Percentiles rank a stretch among this genome's conserved stretches.
These are phyloP conservation scores for Coccyzus lansbergi DNA, from an alignment of 2,797 vertebrate genomes.

Conservation along the genomic window DNA sequence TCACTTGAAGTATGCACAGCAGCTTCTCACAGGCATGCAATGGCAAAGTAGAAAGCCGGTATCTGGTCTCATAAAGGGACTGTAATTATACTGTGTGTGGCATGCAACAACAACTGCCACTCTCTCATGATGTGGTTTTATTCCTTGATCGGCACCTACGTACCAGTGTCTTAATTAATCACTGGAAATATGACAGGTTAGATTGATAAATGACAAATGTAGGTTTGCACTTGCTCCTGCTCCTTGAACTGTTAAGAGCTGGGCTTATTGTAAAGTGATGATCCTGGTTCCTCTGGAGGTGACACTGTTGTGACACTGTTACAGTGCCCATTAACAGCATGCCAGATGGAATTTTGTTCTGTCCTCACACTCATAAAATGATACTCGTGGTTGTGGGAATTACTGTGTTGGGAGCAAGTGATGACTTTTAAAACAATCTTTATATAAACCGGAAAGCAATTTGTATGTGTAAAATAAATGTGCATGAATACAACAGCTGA, in stretches of 20 bases:
- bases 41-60: background rate
- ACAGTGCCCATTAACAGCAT: constrained; percentile 74
- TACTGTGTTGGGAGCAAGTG: constrained; percentile 30
- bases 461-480: constrained; percentile 46
- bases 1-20: background rate
- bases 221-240: constrained; percentile 55
- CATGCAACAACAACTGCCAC: background rate
- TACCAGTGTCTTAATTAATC: constrained; percentile 51
- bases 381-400: constrained; percentile 51
- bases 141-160: background rate
- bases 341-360: constrained; percentile 75
- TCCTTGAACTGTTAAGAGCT: constrained; percentile 59
- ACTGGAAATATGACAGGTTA: constrained; percentile 60
- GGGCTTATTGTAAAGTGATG: constrained; percentile 63
- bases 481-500: background rate
- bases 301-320: constrained; percentile 67
- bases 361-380: constrained; percentile 71
- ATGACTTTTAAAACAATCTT: constrained; percentile 53
- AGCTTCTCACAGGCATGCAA: background rate
- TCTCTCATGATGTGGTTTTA: background rate
- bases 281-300: constrained; percentile 65
- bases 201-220: constrained; percentile 66
- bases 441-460: constrained; percentile 37
- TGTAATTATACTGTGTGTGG: background rate
- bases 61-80: background rate